Evolutionary conservation across 2,888 invertebrate species (phyloP).

Genomic region (Sussaba pulchella): DNA sequence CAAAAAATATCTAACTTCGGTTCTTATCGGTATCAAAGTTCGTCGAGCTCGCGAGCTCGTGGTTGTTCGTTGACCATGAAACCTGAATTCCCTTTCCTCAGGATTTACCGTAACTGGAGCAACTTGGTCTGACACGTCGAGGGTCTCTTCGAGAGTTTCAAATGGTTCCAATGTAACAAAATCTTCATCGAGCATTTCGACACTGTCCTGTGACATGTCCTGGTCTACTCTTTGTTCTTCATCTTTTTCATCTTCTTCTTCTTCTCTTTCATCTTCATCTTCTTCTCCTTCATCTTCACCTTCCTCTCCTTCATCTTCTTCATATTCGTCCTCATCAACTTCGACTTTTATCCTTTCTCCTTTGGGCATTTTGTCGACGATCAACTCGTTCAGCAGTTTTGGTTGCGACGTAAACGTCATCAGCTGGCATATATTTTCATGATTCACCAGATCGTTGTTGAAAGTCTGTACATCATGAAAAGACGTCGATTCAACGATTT

Average conservation of each 20-base stretch:
- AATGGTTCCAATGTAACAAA: conserved; percentile 7
- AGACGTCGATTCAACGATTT: background rate
- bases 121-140: conserved; percentile 47
- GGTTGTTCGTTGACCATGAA: conserved; percentile 42
- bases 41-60: conserved; percentile 75
- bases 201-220: conserved; percentile 25
- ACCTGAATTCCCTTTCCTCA: conserved; percentile 52
- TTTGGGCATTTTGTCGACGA: background rate
- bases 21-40: conserved; percentile 80
- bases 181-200: conserved; percentile 52
- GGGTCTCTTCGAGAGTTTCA: background rate
- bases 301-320: background rate
- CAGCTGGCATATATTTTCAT: conserved; percentile 12
- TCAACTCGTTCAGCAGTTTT: background rate
- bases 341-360: background rate
- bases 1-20: conserved; percentile 78
- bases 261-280: background rate
- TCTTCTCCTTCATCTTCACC: background rate
- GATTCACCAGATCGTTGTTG: background rate
- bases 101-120: conserved; percentile 38
- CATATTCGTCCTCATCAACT: background rate
- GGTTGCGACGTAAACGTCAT: background rate
- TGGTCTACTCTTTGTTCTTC: too few relatives aligned
- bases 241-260: too few relatives aligned
- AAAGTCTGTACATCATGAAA: conserved; percentile 1